Evolutionary conservation across 2,888 invertebrate species (phyloP).

Genomic region (Formica aserva): DNA sequence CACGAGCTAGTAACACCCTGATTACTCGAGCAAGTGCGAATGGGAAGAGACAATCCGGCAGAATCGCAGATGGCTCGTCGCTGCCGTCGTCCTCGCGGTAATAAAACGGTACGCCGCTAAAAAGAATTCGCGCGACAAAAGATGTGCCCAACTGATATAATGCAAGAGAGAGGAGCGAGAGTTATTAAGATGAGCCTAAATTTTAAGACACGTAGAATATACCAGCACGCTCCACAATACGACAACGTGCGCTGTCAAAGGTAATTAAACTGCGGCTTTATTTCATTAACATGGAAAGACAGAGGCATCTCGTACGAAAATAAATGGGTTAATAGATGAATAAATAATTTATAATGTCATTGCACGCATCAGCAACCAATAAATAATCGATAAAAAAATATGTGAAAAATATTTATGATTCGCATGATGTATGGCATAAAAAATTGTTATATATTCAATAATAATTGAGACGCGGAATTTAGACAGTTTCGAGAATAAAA

Average conservation of each 20-base stretch:
- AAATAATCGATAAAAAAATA: constrained; percentile 13
- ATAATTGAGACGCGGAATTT: constrained; percentile 4
- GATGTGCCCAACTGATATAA: background rate
- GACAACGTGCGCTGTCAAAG: background rate
- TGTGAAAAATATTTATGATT: background rate
- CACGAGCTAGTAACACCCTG: constrained; percentile 29
- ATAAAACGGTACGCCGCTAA: constrained; percentile 44
- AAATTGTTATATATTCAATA: constrained; percentile 35
- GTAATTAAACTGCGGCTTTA: background rate
- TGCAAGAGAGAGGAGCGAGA: background rate
- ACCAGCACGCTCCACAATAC: background rate
- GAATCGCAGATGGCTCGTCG: background rate
- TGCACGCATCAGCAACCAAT: constrained; percentile 14
- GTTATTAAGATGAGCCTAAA: constrained; percentile 17
- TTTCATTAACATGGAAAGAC: background rate
- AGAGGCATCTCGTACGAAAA: background rate
- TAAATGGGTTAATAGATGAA: constrained; percentile 16
- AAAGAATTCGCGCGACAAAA: constrained; percentile 18
- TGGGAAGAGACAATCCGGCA: background rate
- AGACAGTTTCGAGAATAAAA: background rate
- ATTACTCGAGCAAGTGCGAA: constrained; percentile 35
- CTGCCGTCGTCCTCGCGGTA: background rate
- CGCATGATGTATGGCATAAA: constrained; percentile 17
- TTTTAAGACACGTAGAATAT: background rate
- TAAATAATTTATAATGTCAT: constrained; percentile 20